Evolutionary conservation across 2,888 invertebrate genomes (phyloP), one percentile per base, ranked within the genome.

Genomic region (Frankliniella intonsa): DNA sequence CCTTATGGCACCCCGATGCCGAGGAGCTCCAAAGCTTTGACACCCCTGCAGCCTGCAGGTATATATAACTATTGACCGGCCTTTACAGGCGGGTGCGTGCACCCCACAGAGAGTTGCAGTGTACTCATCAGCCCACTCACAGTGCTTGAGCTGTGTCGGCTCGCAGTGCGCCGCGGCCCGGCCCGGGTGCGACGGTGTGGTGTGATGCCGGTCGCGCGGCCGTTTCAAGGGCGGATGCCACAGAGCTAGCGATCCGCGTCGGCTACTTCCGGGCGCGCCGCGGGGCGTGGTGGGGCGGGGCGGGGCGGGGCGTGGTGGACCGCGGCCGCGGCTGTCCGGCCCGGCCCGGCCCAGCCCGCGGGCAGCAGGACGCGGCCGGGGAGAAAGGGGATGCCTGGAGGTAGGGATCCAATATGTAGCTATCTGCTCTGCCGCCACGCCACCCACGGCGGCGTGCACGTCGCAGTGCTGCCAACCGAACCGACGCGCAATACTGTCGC

Each of bases 261-360:
- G 69, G 69, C 69, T 5, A 69, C 22, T 69, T 69, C 69, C 69
- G 65, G 65, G 65, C 65, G 65, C n/a, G 65, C 19, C 65, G 65
- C n/a, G 65, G 65, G 14, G 55, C 55, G 55, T 2, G 14, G 55
- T 8, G 38, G 38, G 38, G 38, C 38, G 38, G 38, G 38, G 38
- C 38, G 38, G 38, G 38, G 38, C 38, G 38, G 38, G 38, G 55
- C 55, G 55, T 55, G 55, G 55, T 17, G 55, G 14, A 17, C 14
- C 55, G 55, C 17, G 55, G 55, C 55, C 14, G 14, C 14, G 55
- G 14, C 55, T 17, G 55, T 17, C 55, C 55, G 17, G 55, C 9
- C 55, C 9, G 55, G 17, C 55, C 55, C 55, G 17, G 55, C 17
- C 12, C 55, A 14, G 55, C 14, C 55, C 55, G 55, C 55, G 14